Evolutionary conservation across 2,888 invertebrate genomes (phyloP).

Genomic region (Tetanocera ferruginea): DNA sequence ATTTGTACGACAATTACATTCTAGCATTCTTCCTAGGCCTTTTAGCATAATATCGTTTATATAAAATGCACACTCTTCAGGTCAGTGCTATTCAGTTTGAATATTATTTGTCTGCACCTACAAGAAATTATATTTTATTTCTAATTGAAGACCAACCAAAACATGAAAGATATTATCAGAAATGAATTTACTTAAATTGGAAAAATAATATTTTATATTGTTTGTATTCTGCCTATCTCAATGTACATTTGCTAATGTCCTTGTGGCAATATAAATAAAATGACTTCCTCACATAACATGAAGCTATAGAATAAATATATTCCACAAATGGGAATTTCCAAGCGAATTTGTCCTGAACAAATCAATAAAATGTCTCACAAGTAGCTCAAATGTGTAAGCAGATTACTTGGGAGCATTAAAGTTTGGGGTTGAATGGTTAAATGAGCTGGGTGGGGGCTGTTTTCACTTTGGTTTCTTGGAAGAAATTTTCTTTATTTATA

Average conservation of each 20-base stretch:
- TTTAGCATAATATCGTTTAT: no score
- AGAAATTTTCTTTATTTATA: no score
- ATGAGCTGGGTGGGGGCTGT: background rate
- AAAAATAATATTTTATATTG: no score
- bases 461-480: background rate
- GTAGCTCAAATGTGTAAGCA: background rate
- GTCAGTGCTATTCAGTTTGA: no score
- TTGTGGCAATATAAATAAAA: background rate
- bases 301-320: background rate
- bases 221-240: background rate
- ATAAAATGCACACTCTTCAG: no score
- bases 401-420: background rate
- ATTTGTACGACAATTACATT: no score
- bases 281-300: background rate
- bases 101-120: no score
- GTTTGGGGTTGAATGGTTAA: background rate
- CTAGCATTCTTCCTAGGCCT: no score
- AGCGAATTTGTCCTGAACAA: conserved; percentile 13
- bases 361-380: conserved; percentile 25
- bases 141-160: no score
- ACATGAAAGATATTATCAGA: no score
- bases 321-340: conserved; percentile 7
- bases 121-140: no score
- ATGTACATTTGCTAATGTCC: background rate
- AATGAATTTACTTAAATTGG: no score